A percentile compares a stretch with the other conserved stretches of the same genome.
These are phyloP conservation scores for Anthopleura sola DNA, from an alignment of 64 coral and sea anemone species.

Conservation along the genomic window DNA sequence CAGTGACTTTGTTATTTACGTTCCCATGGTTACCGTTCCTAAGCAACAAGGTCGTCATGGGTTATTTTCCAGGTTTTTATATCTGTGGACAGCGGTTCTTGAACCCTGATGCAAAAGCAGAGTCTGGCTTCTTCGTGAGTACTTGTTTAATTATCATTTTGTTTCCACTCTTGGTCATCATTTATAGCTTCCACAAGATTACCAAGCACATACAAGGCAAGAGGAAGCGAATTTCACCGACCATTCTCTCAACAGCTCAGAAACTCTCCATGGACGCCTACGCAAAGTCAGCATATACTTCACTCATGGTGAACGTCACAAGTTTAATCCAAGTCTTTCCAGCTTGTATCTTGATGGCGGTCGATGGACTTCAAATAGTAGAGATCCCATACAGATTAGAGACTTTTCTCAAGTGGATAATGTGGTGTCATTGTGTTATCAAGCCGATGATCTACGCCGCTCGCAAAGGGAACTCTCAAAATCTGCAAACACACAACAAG, in stretches of 20 bases:
- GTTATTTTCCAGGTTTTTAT: conserved; percentile 73
- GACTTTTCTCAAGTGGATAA: conserved; percentile 59
- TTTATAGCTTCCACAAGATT: conserved; percentile 66
- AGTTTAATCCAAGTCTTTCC: conserved; percentile 85
- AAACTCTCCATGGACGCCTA: conserved; percentile 65
- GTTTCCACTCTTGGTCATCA: conserved; percentile 42
- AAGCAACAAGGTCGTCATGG: conserved; percentile 29
- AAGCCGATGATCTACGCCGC: conserved; percentile 72
- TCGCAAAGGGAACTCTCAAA: background rate
- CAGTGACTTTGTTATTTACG: conserved; percentile 18
- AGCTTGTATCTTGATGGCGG: conserved; percentile 71
- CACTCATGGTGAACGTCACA: conserved; percentile 57
- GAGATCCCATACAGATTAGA: conserved; percentile 35
- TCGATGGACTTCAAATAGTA: conserved; percentile 62
- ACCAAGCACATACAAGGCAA: conserved; percentile 23
- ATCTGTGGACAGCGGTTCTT: conserved; percentile 56
- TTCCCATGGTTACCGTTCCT: conserved; percentile 62
- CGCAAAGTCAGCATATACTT: conserved; percentile 67
- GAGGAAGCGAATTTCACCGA: conserved; percentile 32
- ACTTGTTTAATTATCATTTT: background rate
- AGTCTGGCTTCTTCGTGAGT: conserved; percentile 20
- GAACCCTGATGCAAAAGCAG: conserved; percentile 18
- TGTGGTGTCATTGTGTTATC: conserved; percentile 85
- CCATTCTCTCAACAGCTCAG: conserved; percentile 41
- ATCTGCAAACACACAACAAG: background rate